These are phyloP conservation scores for Perodicticus potto DNA, from an alignment of 2,797 vertebrate species.

Conservation along the genomic window DNA sequence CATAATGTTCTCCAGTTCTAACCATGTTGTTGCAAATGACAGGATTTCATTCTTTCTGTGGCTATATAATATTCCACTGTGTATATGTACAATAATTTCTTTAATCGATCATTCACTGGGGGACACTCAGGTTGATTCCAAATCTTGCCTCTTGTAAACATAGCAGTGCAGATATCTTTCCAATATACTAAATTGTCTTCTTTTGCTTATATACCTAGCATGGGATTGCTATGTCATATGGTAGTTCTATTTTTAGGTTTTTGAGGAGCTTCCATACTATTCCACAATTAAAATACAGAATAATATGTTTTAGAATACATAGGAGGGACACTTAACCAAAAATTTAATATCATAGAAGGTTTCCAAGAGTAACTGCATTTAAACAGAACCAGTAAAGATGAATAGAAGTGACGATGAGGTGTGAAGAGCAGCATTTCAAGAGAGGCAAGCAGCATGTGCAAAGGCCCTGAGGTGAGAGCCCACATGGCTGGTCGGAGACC, in stretches of 20 bases:
- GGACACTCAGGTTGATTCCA: neutral
- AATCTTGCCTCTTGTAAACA: neutral
- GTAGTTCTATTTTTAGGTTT: neutral
- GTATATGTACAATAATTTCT: neutral
- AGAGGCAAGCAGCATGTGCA: neutral
- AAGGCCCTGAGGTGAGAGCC: neutral
- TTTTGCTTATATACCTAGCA: neutral
- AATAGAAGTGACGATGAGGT: neutral
- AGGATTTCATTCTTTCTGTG: neutral
- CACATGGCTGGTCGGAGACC: neutral
- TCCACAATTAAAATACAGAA: neutral
- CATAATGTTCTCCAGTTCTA: neutral
- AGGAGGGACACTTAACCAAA: neutral
- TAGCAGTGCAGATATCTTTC: neutral
- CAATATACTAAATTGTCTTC: neutral
- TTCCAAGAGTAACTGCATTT: neutral
- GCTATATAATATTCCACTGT: neutral
- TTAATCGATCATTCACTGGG: neutral
- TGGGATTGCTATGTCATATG: neutral
- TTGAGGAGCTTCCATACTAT: neutral
- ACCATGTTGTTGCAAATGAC: neutral
- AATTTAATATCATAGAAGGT: neutral
- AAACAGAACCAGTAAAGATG: neutral
- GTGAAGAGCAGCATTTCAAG: neutral
- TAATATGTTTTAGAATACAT: neutral